Conservation (phyloP, 2,113 vertebrate species). For the Catharus minimus region DNA sequence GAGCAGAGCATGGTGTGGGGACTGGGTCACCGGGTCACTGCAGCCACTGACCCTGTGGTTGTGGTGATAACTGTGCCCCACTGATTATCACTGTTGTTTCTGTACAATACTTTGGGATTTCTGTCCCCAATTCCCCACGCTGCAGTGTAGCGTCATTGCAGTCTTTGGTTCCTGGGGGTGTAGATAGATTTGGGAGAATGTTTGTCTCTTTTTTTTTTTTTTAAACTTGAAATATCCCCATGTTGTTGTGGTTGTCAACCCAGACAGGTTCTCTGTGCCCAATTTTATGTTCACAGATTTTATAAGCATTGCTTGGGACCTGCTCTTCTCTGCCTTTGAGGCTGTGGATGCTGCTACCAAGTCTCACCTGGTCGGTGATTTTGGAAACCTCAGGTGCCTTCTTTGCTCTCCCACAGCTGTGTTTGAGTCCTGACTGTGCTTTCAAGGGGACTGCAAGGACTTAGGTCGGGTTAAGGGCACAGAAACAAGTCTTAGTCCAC, state of each 20-base stretch:
- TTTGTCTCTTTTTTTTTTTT: background rate
- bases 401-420: background rate
- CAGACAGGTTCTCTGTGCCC: background rate
- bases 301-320: background rate
- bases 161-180: background rate
- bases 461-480: background rate
- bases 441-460: background rate
- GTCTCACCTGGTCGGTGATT: background rate
- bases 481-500: background rate
- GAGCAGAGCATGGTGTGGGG: fast-evolving
- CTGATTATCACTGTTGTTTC: background rate
- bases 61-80: background rate
- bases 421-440: background rate
- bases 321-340: background rate
- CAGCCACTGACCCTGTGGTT: background rate
- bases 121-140: fast-evolving
- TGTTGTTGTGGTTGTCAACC: background rate
- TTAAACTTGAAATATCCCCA: background rate
- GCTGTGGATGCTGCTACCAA: background rate
- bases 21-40: background rate
- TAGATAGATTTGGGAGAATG: background rate
- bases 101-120: background rate
- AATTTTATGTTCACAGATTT: background rate
- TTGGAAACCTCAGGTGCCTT: background rate
- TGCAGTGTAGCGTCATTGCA: background rate